These are phyloP conservation scores for Crocidura indochinensis DNA, from an alignment of 2,797 vertebrate species.

Conservation along the genomic window DNA sequence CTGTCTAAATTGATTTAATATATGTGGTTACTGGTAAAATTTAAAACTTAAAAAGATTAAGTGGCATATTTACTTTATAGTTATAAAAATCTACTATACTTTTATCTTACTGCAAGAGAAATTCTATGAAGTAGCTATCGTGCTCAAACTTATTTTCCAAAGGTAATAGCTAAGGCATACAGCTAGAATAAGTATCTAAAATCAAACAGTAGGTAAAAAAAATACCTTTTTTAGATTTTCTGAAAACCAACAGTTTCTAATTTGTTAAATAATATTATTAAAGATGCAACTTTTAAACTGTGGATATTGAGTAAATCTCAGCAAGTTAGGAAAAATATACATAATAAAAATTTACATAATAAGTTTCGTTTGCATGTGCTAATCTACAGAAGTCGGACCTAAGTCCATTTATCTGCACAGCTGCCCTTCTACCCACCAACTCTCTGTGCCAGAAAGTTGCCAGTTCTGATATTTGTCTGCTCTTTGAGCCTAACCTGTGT, in stretches of 20 bases:
- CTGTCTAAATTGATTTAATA: conserved; percentile 28
- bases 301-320: conserved; percentile 8
- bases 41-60: conserved; percentile 27
- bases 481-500: no score
- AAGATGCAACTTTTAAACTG: conserved; percentile 34
- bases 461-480: no score
- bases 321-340: not conserved
- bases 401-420: no score
- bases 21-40: not conserved
- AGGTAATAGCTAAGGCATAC: not conserved
- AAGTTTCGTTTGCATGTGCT: no score
- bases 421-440: no score
- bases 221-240: not conserved
- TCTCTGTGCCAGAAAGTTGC: no score
- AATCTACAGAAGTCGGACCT: no score
- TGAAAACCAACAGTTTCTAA: conserved; percentile 34
- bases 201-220: not conserved
- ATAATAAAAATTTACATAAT: not conserved
- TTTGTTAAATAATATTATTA: conserved; percentile 33
- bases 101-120: not conserved
- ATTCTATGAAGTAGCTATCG: not conserved
- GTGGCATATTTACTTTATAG: not conserved
- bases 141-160: not conserved
- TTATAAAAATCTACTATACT: conserved; percentile 26
- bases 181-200: not conserved